A percentile compares a stretch with the other conserved stretches of the same genome.
These are phyloP conservation scores for Bolinopsis microptera DNA, from an alignment of 37 sponge, comb jelly and placozoan genomes.

Conservation along the genomic window DNA sequence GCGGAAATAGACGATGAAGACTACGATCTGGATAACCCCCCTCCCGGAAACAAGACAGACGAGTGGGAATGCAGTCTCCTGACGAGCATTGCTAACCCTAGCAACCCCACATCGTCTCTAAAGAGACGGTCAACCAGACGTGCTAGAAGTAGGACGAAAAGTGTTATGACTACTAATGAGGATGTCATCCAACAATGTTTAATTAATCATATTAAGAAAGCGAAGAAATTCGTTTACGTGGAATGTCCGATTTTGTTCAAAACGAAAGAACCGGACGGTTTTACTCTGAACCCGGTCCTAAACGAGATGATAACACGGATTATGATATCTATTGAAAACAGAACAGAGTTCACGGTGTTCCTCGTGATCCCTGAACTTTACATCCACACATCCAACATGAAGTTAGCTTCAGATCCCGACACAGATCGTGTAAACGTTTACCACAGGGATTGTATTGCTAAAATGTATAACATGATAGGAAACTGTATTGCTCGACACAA, in stretches of 20 bases:
- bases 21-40: conserved; percentile 1
- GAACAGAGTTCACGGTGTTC: background rate
- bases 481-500: background rate
- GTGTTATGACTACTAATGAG: background rate
- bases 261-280: background rate
- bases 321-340: background rate
- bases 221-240: conserved; percentile 8
- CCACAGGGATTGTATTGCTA: background rate
- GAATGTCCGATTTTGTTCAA: background rate
- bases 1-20: conserved; percentile 34
- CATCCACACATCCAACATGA: background rate
- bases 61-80: background rate
- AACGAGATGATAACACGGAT: background rate
- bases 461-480: background rate
- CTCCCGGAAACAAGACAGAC: background rate
- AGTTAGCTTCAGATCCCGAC: background rate
- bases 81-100: background rate
- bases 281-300: background rate
- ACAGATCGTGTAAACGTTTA: background rate
- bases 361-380: background rate
- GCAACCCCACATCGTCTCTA: background rate
- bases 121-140: background rate
- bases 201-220: background rate
- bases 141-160: background rate
- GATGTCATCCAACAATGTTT: background rate